Conservation (phyloP, 1,140 invertebrate genomes). For the Tigriopus japonicus region DNA sequence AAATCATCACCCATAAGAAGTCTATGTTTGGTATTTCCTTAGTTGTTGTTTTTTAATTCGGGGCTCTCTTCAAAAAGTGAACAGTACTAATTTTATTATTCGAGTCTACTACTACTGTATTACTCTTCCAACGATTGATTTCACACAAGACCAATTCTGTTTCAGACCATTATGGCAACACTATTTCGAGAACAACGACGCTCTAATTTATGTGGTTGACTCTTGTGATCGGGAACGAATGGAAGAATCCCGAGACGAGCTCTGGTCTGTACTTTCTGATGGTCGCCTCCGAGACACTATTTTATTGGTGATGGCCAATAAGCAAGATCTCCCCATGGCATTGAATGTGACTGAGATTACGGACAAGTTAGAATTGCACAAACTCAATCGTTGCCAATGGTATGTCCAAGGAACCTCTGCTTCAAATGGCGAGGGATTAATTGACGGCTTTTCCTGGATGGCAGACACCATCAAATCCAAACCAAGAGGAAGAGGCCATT, state of each 20-base stretch:
- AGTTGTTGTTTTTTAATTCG: no score
- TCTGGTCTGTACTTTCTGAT: constrained; percentile 17
- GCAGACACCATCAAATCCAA: neutral
- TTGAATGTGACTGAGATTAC: constrained; percentile 14
- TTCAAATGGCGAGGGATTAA: neutral
- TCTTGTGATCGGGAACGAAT: constrained; percentile 19
- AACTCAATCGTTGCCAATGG: neutral
- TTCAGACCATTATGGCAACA: constrained; percentile 34
- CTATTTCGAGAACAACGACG: constrained; percentile 42
- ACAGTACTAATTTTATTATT: no score
- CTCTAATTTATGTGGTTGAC: constrained; percentile 23
- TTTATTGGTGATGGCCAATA: constrained; percentile 23
- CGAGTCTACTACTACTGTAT: no score
- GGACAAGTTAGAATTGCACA: neutral
- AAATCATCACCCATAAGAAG: no score
- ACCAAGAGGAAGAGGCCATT: no score
- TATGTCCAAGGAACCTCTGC: neutral
- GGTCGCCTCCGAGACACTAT: constrained; percentile 46
- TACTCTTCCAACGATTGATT: neutral
- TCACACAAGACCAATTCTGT: neutral
- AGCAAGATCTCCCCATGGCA: constrained; percentile 19
- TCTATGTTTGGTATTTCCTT: no score
- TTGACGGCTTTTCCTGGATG: neutral
- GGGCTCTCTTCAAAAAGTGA: no score
- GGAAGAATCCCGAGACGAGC: constrained; percentile 20